Percentiles rank a stretch among this genome's conserved stretches.
Evolutionary conservation across 2,888 invertebrate genomes (phyloP).

Genomic region (Deilephila porcellus): DNA sequence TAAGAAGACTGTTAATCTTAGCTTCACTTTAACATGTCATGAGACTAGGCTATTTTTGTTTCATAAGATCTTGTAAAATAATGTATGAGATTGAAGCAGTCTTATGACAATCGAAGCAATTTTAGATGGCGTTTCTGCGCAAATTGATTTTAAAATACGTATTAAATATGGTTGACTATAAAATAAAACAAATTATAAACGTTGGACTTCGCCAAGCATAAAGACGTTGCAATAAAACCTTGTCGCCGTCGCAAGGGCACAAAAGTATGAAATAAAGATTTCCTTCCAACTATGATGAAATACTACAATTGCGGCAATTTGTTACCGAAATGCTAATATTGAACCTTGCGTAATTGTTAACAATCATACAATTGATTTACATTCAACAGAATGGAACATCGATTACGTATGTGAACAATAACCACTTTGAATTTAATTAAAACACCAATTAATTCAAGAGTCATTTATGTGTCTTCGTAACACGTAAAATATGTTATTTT

Average conservation of each 20-base stretch:
- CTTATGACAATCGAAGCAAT: no score
- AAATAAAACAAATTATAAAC: slow-evolving; percentile 26
- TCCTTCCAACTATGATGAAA: slow-evolving; percentile 29
- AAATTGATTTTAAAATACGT: neutral
- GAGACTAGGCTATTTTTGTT: no score
- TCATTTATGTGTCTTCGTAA: neutral
- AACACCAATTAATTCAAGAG: neutral
- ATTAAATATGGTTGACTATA: neutral
- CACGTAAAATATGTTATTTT: neutral
- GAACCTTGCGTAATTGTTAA: slow-evolving; percentile 5
- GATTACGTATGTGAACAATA: neutral
- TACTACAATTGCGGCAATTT: slow-evolving; percentile 26
- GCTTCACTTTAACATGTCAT: no score
- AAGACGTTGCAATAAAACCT: slow-evolving; percentile 28
- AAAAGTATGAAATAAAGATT: slow-evolving; percentile 28
- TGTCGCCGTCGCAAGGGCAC: slow-evolving; percentile 30
- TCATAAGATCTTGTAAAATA: no score
- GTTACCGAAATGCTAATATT: slow-evolving; percentile 9
- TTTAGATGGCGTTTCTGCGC: no score
- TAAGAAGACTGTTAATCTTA: no score
- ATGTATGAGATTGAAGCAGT: no score
- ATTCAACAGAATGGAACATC: neutral
- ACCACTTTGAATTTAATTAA: neutral
- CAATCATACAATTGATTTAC: neutral
- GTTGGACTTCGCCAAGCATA: slow-evolving; percentile 29